A percentile compares a stretch with the other conserved stretches of the same genome.
Conservation (phyloP, 2,113 vertebrate genomes). For the Lepus timidus region DNA sequence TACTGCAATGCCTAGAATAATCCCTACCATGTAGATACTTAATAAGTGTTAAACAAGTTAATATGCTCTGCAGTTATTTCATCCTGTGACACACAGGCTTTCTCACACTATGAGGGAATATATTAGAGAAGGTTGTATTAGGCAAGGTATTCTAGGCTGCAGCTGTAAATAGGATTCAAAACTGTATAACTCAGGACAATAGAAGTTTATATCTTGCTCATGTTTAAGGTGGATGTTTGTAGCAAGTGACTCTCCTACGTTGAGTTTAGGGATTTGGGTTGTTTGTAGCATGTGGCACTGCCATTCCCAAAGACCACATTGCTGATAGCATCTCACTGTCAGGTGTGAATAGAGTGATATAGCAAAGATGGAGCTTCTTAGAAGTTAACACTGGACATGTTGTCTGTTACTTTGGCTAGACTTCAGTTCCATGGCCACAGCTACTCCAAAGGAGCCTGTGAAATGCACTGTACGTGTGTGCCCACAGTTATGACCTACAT, state of each 20-base stretch:
- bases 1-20: neutral
- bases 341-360: neutral
- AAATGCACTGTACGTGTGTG: neutral
- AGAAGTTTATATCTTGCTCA: slow-evolving; percentile 37
- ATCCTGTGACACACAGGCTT: neutral
- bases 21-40: neutral
- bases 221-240: neutral
- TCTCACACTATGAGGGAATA: slow-evolving; percentile 4
- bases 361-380: neutral
- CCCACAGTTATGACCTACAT: neutral
- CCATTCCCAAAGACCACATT: neutral
- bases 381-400: neutral
- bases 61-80: neutral
- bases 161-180: neutral
- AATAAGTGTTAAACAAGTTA: slow-evolving; percentile 22
- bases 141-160: neutral
- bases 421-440: neutral
- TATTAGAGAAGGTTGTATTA: neutral
- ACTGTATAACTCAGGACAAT: neutral
- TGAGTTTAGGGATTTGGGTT: neutral
- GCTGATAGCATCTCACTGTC: neutral
- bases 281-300: neutral
- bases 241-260: neutral
- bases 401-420: neutral
- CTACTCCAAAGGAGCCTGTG: neutral